A percentile compares a stretch with the other conserved stretches of the same genome.
Evolutionary conservation across 1,140 invertebrate species (phyloP).

Genomic region (Drosophila elegans): DNA sequence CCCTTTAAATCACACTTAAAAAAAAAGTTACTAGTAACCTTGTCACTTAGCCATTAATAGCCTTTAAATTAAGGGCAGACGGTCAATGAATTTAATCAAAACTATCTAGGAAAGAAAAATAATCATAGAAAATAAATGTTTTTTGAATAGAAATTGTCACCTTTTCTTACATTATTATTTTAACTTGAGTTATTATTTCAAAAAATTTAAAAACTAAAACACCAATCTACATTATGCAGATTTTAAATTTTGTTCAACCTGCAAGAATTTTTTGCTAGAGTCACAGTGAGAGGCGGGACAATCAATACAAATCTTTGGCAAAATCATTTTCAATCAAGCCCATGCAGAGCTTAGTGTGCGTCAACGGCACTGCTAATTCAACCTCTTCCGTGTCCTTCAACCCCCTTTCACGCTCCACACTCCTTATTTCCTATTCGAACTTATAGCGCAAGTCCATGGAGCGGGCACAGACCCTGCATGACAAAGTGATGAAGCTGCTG

Average conservation of each 20-base stretch:
- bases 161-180: too few species aligned
- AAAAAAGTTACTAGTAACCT: too few species aligned
- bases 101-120: too few species aligned
- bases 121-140: too few species aligned
- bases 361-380: constrained; percentile 47
- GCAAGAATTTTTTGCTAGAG: neutral
- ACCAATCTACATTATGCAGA: too few species aligned
- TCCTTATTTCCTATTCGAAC: constrained; percentile 11
- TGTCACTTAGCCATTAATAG: too few species aligned
- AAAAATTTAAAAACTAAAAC: too few species aligned
- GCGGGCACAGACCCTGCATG: constrained; percentile 89
- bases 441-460: constrained; percentile 89
- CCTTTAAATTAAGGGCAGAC: too few species aligned
- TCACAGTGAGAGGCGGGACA: constrained; percentile 1
- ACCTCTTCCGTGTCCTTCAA: constrained; percentile 10
- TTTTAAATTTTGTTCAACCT: constrained; percentile 9
- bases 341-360: constrained; percentile 60
- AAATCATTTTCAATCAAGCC: constrained; percentile 76
- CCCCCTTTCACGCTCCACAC: neutral
- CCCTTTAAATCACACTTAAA: too few species aligned
- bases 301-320: constrained; percentile 62
- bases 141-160: too few species aligned
- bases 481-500: constrained; percentile 91
- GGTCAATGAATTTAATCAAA: too few species aligned
- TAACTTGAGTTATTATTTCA: too few species aligned